Conservation (phyloP, 2,888 invertebrate species). For the Gnatocerus cornutus region DNA sequence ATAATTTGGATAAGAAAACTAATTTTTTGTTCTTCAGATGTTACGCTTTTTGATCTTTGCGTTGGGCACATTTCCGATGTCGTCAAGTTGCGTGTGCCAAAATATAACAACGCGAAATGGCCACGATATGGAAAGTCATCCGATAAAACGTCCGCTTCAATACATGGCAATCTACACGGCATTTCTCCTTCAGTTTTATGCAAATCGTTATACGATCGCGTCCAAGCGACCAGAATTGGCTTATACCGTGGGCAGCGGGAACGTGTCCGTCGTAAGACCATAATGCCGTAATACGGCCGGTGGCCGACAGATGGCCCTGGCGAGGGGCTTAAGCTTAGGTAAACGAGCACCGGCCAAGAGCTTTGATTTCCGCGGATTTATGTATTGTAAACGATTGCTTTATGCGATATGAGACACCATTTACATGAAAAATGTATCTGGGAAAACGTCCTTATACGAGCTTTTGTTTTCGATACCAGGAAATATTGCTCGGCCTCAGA, state of each 20-base stretch:
- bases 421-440: conserved; percentile 73
- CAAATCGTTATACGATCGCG: conserved; percentile 51
- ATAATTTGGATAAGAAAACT: too few relatives aligned
- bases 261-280: conserved; percentile 58
- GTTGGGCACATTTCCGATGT: neutral
- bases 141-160: conserved; percentile 47
- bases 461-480: conserved; percentile 72
- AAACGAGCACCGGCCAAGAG: conserved; percentile 67
- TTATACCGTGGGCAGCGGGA: conserved; percentile 55
- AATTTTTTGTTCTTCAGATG: too few relatives aligned
- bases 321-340: conserved; percentile 66
- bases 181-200: conserved; percentile 48
- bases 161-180: conserved; percentile 43
- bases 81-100: conserved; percentile 14
- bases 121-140: conserved; percentile 43
- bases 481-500: conserved; percentile 69
- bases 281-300: conserved; percentile 51
- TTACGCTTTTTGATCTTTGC: too few relatives aligned
- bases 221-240: conserved; percentile 53
- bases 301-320: conserved; percentile 65
- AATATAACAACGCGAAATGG: conserved; percentile 38
- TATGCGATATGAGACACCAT: conserved; percentile 73
- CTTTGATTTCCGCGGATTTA: conserved; percentile 73
- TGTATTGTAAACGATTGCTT: conserved; percentile 73
- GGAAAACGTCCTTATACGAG: conserved; percentile 70